Conservation (phyloP, 1,140 invertebrate genomes). For the Medauroidea extradentata region DNA sequence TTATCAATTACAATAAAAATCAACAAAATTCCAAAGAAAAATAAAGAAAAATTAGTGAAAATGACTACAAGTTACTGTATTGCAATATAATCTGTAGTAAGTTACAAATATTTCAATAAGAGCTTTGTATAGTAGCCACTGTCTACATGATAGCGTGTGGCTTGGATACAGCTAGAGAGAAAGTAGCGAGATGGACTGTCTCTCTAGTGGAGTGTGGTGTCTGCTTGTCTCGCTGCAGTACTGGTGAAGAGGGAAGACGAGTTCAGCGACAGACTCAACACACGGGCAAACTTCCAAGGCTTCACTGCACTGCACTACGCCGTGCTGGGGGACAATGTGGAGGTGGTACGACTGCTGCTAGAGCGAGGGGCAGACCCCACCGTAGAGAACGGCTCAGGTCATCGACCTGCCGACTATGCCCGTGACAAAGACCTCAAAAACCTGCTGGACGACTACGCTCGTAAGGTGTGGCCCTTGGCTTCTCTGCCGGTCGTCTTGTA, state of each 20-base stretch:
- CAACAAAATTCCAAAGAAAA: too few relatives aligned
- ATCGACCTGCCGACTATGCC: slow-evolving; percentile 73
- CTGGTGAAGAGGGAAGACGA: slow-evolving; percentile 68
- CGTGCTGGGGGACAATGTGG: slow-evolving; percentile 65
- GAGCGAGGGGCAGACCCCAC: slow-evolving; percentile 66
- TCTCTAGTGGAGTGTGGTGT: background rate
- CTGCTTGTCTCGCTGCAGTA: slow-evolving; percentile 54
- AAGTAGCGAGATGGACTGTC: too few relatives aligned
- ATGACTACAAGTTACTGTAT: too few relatives aligned
- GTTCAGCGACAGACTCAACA: slow-evolving; percentile 71
- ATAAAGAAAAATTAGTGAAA: too few relatives aligned
- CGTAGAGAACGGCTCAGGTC: slow-evolving; percentile 70
- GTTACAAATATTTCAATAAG: too few relatives aligned
- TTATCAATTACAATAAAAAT: too few relatives aligned
- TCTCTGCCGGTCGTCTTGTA: too few relatives aligned
- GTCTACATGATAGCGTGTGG: too few relatives aligned
- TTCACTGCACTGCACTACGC: slow-evolving; percentile 91
- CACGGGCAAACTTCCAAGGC: slow-evolving; percentile 70
- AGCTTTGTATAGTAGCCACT: too few relatives aligned
- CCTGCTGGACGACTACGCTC: slow-evolving; percentile 19
- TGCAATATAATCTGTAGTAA: too few relatives aligned
- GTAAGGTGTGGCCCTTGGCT: slow-evolving; percentile 21
- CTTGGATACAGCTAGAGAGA: too few relatives aligned
- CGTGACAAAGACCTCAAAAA: slow-evolving; percentile 54
- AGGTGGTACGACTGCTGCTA: slow-evolving; percentile 56